Percentiles rank a stretch among this genome's conserved stretches.
phyloP scores from a whole-genome alignment of 2,888 invertebrate species.

The Drosophila rellima region DNA sequence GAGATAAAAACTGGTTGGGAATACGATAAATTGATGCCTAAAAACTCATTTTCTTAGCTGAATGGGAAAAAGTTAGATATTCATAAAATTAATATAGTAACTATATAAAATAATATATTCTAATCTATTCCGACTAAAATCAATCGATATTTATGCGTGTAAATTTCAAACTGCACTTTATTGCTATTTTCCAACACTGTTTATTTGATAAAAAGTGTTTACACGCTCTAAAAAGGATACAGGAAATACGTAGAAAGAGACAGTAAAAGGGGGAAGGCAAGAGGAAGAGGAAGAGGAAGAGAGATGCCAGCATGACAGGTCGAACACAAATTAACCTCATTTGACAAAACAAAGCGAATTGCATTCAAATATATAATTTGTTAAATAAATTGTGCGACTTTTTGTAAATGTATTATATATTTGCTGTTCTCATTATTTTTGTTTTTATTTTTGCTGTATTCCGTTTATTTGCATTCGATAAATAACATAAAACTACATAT shows the following conservation, averaged over 20 bases:
- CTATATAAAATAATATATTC: background rate
- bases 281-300: background rate
- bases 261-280: background rate
- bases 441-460: conserved; percentile 43
- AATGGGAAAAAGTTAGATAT: no score
- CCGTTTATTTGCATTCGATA: conserved; percentile 72
- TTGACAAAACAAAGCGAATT: conserved; percentile 83
- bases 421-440: conserved; percentile 35
- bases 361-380: conserved; percentile 83
- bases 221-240: background rate
- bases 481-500: conserved; percentile 66
- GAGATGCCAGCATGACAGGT: conserved; percentile 50
- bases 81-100: background rate
- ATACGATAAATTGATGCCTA: no score
- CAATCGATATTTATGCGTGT: background rate
- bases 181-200: background rate
- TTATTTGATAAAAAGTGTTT: background rate
- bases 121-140: background rate
- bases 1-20: no score
- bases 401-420: conserved; percentile 60
- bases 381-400: conserved; percentile 83
- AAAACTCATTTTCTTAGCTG: no score
- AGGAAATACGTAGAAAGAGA: background rate
- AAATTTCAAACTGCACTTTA: background rate
- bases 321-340: conserved; percentile 85